Conservation (phyloP, 2,888 invertebrate genomes). For the Lissonota sp. region DNA sequence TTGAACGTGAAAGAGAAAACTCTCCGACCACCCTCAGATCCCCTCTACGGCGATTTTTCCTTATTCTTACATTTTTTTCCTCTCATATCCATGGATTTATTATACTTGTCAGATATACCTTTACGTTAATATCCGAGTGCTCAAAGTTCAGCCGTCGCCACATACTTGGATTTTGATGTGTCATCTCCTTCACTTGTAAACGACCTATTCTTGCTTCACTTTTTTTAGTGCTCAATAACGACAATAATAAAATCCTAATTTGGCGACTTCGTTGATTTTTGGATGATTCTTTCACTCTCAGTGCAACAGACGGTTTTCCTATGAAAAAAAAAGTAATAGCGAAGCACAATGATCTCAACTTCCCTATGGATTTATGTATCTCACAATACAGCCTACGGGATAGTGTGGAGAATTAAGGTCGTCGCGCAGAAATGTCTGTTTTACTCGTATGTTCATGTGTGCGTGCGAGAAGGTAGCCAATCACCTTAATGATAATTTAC, state of each 20-base stretch:
- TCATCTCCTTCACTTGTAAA: too few relatives aligned
- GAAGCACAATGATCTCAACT: constrained; percentile 19
- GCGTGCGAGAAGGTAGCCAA: constrained; percentile 75
- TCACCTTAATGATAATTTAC: constrained; percentile 83
- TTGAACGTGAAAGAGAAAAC: constrained; percentile 30
- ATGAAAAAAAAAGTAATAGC: background rate
- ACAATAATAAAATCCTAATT: too few relatives aligned
- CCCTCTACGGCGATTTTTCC: constrained; percentile 29
- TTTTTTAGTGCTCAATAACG: too few relatives aligned
- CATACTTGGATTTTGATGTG: too few relatives aligned
- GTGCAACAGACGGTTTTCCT: too few relatives aligned
- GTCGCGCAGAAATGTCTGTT: constrained; percentile 48
- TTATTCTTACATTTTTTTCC: constrained; percentile 8
- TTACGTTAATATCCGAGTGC: constrained; percentile 7
- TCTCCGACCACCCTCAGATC: constrained; percentile 5
- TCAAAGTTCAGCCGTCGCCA: background rate
- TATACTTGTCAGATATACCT: constrained; percentile 25
- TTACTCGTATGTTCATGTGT: constrained; percentile 47
- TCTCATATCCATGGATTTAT: constrained; percentile 19
- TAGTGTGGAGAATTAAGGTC: constrained; percentile 43
- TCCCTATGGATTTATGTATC: constrained; percentile 15
- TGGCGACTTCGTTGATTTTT: too few relatives aligned
- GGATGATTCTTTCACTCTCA: too few relatives aligned
- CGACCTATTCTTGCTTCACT: too few relatives aligned
- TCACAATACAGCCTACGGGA: constrained; percentile 33